A percentile compares a stretch with the other conserved stretches of the same genome.
These are phyloP conservation scores for Lacerta bilineata DNA, from an alignment of 2,797 vertebrate genomes.

Conservation along the genomic window DNA sequence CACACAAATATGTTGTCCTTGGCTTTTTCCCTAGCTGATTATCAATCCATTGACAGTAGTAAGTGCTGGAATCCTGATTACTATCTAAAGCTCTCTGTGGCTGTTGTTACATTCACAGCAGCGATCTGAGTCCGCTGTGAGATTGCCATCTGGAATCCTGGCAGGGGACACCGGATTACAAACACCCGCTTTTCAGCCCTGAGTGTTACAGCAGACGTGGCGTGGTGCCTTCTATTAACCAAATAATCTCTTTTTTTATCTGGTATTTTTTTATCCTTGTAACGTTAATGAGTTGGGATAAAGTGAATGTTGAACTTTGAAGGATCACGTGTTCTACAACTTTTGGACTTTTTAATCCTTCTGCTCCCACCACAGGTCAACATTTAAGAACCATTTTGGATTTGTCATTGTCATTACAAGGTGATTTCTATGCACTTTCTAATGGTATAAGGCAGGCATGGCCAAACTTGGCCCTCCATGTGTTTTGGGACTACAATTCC, in stretches of 20 bases:
- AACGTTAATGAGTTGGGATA: neutral
- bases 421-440: neutral
- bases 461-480: too few species aligned
- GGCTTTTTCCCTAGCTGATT: constrained; percentile 28
- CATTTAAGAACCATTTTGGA: neutral
- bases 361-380: neutral
- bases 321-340: neutral
- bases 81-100: neutral
- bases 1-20: constrained; percentile 11
- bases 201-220: neutral
- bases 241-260: constrained; percentile 26
- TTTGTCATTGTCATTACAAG: constrained; percentile 10
- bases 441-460: neutral
- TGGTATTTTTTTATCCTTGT: constrained; percentile 4
- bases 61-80: constrained; percentile 11
- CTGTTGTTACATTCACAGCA: constrained; percentile 52
- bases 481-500: too few species aligned
- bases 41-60: constrained; percentile 37
- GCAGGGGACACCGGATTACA: constrained; percentile 32
- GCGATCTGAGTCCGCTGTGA: neutral
- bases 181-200: neutral
- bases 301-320: constrained; percentile 23
- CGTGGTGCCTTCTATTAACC: constrained; percentile 35
- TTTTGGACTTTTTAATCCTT: neutral
- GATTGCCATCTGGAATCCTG: constrained; percentile 33